Percentiles rank a stretch among this genome's conserved stretches.
Conservation (phyloP, 2,888 invertebrate species). For the Thereva unica region DNA sequence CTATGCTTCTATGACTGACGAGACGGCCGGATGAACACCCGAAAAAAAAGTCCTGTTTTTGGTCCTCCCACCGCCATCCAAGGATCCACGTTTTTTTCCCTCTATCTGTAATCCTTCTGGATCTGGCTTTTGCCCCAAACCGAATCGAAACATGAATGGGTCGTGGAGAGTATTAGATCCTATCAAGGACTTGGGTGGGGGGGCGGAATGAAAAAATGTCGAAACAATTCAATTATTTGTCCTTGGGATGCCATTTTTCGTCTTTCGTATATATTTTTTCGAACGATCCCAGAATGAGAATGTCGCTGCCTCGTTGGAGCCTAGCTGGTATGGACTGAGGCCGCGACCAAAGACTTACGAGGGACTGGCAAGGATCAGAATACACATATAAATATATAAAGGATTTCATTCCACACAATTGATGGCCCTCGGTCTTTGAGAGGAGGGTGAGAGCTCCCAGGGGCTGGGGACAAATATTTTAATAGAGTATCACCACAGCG, state of each 20-base stretch:
- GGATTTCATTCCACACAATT: conserved; percentile 23
- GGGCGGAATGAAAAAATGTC: conserved; percentile 13
- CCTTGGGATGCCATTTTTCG: conserved; percentile 30
- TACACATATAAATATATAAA: too few relatives aligned
- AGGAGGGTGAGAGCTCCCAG: too few relatives aligned
- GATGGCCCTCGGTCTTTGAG: background rate
- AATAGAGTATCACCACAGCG: conserved; percentile 33
- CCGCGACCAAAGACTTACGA: background rate
- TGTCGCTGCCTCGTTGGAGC: conserved; percentile 21
- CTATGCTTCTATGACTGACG: background rate
- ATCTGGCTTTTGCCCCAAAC: background rate
- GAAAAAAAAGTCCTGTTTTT: background rate
- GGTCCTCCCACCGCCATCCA: background rate
- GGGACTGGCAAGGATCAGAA: background rate
- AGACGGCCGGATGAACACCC: background rate
- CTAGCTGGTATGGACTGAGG: conserved; percentile 1
- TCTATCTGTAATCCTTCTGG: conserved; percentile 9
- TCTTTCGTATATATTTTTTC: conserved; percentile 23
- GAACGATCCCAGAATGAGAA: conserved; percentile 33
- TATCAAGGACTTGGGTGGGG: conserved; percentile 5
- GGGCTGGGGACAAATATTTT: conserved; percentile 20
- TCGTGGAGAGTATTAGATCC: conserved; percentile 15
- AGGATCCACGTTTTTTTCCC: background rate
- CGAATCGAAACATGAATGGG: conserved; percentile 9
- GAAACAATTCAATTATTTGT: conserved; percentile 39